Evolutionary conservation across 2,113 vertebrate genomes (phyloP), one percentile per base, ranked within the genome.

Genomic region (Lepus europaeus): DNA sequence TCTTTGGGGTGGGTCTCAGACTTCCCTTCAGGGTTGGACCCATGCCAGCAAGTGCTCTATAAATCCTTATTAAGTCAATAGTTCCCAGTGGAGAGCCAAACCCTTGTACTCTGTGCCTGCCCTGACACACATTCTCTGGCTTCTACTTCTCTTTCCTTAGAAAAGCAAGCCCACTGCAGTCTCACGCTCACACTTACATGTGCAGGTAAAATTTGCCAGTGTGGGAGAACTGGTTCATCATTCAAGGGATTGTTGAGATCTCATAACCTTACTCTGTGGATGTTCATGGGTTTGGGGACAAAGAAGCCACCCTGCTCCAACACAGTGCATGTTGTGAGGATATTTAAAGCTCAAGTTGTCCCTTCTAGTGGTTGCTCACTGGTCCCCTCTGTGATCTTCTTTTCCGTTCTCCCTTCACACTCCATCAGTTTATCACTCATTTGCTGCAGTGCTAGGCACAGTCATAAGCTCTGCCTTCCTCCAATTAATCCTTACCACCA

Each of bases 141-240:
- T 81, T 66, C 78, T 59, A 78, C 11, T 51, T 92, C 9, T 9
- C 39, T 49, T 82, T 73, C 23, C 69, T 20, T 59, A 39, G n/a
- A 59, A 66, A 76, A 81, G 22, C 4, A 61, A 17, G 2, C 25
- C 9, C 29, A 74, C 27, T 51, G 6, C 13, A 72, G 12, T 64
- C 92, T 74, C 56, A 72, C 29, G 66, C 53, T 45, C 70, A 85
- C 9, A 82, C 39, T 76, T 91, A 91, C 91, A 51, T 91, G 12
- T 29, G 49, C 2, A 63, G 63, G 69, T 90, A 77, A 93, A 90
- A 36, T 39, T 45, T 93, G 14, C 74, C 64, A 63, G 66, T 5
- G 1, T 23, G 2, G 80, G 68, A 92, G 59, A 87, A 78, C 53
- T 7, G 13, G 53, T 17, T 12, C 23, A 9, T 68, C 29, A 63